Evolutionary conservation across 2,888 invertebrate species (phyloP), one percentile per base, ranked within the genome.

Genomic region (Cheiracanthium punctorium): DNA sequence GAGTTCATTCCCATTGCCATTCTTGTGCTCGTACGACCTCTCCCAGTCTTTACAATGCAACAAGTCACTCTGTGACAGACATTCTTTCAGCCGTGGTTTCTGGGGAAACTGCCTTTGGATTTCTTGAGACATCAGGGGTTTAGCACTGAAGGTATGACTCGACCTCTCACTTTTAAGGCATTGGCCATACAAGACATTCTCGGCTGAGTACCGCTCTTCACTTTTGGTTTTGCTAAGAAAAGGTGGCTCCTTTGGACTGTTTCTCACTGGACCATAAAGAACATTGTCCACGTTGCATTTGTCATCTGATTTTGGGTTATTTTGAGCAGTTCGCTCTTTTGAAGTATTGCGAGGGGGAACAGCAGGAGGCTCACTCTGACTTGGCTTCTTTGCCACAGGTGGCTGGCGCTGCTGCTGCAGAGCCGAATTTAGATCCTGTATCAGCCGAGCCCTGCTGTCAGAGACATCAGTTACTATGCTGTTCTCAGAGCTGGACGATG

Each of bases 381-480:
- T 48, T 12, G 67, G 65, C 52, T 79, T 79, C 41, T 85, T 85
- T 1, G 28, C 20, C 1, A 20, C 41, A 0, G 43, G 69, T 37
- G 79, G 82, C 2, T 30, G 67, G 12, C 79, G 75, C 17, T 58
- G 58, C n/a, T 84, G 88, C 5, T 88, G 88, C 41, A 95, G 91
- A 90, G 95, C 95, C 0, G 95, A 95, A 90, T 95, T 95, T 52
- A 95, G 91, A 0, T 94, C 94, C 0, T 95, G 95, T 91, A 95
- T 95, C 73, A 95, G 93, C 88, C 93, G 93, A 12, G 93, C 93
- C 7, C 95, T 94, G 80, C 88, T 89, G 58, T 89, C 90, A 24
- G 82, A 87, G 0, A 87, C 87, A 71, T 87, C 87, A 0, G 82
- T 87, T 1, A 82, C 87, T 12, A 82, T 80, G 24, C 52, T 82